These are phyloP conservation scores for Caloenas nicobarica DNA, from an alignment of 2,113 vertebrate genomes.

Conservation along the genomic window DNA sequence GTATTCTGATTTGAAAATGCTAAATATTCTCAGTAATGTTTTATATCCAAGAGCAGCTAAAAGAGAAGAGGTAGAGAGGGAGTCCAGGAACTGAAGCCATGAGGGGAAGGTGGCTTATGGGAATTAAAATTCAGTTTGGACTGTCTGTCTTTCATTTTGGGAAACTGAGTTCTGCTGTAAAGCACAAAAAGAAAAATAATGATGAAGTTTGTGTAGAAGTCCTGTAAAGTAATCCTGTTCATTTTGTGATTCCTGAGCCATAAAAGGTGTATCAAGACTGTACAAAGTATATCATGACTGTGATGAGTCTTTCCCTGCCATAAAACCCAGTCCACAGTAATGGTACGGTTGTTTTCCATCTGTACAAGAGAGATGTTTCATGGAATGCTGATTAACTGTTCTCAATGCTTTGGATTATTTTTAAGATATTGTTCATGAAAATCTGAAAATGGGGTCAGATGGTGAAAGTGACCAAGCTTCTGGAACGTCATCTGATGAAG, in stretches of 20 bases:
- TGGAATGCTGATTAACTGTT: background rate
- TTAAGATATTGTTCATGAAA: slow-evolving; percentile 98
- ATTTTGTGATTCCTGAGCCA: background rate
- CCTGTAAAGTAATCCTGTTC: background rate
- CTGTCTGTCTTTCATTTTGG: background rate
- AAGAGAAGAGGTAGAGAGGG: background rate
- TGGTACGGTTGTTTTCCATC: background rate
- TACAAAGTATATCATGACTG: background rate
- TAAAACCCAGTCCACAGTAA: background rate
- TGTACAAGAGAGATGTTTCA: background rate
- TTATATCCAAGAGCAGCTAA: background rate
- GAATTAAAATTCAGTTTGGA: background rate
- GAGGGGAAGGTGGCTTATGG: background rate
- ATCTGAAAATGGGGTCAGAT: slow-evolving; percentile 98
- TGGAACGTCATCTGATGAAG: slow-evolving; percentile 97
- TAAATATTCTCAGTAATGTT: background rate
- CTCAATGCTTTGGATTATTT: slow-evolving; percentile 21
- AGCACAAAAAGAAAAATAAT: background rate
- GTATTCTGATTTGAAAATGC: background rate
- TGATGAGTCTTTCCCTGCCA: background rate
- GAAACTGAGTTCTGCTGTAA: background rate
- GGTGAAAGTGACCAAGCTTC: slow-evolving; percentile 99
- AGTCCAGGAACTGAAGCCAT: background rate
- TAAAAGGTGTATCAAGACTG: background rate
- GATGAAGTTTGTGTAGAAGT: background rate